Conservation (phyloP, 1,140 invertebrate species). For the Bicyclus anynana region DNA sequence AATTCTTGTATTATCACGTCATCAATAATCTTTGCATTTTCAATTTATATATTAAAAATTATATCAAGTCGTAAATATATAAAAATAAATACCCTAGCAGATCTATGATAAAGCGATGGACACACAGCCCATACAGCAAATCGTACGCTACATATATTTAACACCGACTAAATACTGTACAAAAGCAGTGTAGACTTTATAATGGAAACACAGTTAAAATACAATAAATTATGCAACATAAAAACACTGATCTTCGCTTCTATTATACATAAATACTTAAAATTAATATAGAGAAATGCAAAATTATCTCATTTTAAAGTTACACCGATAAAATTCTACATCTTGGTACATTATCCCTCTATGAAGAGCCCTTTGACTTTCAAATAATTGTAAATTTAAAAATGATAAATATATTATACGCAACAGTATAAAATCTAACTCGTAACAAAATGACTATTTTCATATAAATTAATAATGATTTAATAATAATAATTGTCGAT, state of each 20-base stretch:
- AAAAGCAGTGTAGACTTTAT: conserved; percentile 56
- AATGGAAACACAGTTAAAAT: conserved; percentile 61
- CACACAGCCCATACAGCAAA: conserved; percentile 17
- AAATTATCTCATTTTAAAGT: conserved; percentile 35
- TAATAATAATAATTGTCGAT: conserved; percentile 36
- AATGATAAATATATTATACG: conserved; percentile 5
- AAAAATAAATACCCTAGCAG: conserved; percentile 54
- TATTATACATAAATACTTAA: conserved; percentile 38
- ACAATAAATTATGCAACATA: conserved; percentile 70
- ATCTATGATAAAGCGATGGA: conserved; percentile 47
- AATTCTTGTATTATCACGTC: no score
- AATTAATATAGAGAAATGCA: conserved; percentile 41
- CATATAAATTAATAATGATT: background rate
- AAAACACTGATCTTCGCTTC: conserved; percentile 40
- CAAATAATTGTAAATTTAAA: background rate
- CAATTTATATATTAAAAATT: background rate
- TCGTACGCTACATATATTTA: conserved; percentile 31
- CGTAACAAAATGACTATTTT: conserved; percentile 29
- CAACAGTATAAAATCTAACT: conserved; percentile 29
- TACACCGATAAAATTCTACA: conserved; percentile 24
- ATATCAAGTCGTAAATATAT: conserved; percentile 15
- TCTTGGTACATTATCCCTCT: background rate
- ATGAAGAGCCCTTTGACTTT: conserved; percentile 1
- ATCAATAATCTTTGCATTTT: background rate
- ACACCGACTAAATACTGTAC: conserved; percentile 45